A percentile compares a stretch with the other conserved stretches of the same genome.
Evolutionary conservation across 1,140 invertebrate genomes (phyloP).

Genomic region (Oncopodura yosiiana): DNA sequence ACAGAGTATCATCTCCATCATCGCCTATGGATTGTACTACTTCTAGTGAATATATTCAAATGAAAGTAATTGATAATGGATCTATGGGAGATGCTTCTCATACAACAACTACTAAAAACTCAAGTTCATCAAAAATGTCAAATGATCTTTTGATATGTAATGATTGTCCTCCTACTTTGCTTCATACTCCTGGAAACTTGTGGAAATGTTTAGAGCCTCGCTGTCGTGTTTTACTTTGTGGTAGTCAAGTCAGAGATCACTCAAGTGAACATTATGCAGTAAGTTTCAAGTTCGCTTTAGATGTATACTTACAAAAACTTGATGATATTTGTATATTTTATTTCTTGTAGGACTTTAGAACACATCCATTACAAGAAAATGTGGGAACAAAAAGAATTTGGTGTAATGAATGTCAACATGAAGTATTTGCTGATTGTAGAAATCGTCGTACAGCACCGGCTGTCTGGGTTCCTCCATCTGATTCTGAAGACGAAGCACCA

Average conservation of each 20-base stretch:
- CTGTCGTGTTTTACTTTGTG: constrained; percentile 27
- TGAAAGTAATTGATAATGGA: not conserved
- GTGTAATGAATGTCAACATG: constrained; percentile 70
- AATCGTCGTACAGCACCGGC: constrained; percentile 18
- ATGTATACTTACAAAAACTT: not conserved
- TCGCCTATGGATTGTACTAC: too few species aligned
- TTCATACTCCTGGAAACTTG: constrained; percentile 7
- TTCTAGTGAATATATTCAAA: not conserved
- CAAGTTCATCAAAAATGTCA: too few species aligned
- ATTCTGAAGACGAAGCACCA: constrained; percentile 39
- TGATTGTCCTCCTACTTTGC: not conserved
- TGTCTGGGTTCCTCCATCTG: constrained; percentile 23
- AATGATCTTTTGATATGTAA: constrained; percentile 14
- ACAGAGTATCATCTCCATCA: too few species aligned
- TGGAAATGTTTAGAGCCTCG: constrained; percentile 31
- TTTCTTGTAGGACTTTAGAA: constrained; percentile 49
- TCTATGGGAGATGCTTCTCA: not conserved
- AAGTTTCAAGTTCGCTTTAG: not conserved
- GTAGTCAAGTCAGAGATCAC: constrained; percentile 23
- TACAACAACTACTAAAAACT: not conserved
- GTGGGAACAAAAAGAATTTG: constrained; percentile 67
- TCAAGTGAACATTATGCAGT: constrained; percentile 25
- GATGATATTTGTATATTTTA: not conserved
- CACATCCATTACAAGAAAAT: constrained; percentile 73
- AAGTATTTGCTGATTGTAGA: constrained; percentile 52